These are phyloP conservation scores for Epinephelus coioides DNA, from an alignment of 2,797 vertebrate genomes.

Conservation along the genomic window DNA sequence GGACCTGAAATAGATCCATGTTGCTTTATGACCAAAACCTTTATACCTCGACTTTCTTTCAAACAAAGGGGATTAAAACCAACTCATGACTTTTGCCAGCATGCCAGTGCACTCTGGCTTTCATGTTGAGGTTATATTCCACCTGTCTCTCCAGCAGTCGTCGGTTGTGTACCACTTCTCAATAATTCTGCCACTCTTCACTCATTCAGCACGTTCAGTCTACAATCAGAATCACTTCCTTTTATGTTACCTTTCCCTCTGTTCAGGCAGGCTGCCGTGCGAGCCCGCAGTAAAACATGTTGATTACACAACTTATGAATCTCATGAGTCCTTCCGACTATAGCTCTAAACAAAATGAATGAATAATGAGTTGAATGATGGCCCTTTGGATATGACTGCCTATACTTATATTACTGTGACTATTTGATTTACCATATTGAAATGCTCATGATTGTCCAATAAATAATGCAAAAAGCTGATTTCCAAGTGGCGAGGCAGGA, in stretches of 20 bases:
- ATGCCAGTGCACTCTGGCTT: not conserved
- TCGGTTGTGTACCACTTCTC: not conserved
- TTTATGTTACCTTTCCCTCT: conserved; percentile 49
- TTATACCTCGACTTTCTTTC: conserved; percentile 26
- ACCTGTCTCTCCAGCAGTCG: not conserved
- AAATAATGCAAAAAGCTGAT: conserved; percentile 83
- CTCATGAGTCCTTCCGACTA: conserved; percentile 56
- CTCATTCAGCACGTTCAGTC: not conserved
- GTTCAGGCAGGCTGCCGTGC: conserved; percentile 20
- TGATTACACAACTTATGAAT: conserved; percentile 80
- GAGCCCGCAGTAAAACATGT: conserved; percentile 70
- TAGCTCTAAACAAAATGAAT: conserved; percentile 79
- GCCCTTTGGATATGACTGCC: conserved; percentile 71
- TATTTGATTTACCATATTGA: conserved; percentile 79
- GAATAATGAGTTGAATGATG: conserved; percentile 72
- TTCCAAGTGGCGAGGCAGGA: conserved; percentile 68
- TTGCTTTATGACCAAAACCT: conserved; percentile 19
- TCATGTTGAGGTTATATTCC: conserved; percentile 10
- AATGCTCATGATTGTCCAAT: conserved; percentile 80
- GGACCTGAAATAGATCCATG: conserved; percentile 28
- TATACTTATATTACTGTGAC: conserved; percentile 76
- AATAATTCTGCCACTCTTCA: conserved; percentile 17
- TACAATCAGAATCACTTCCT: conserved; percentile 9
- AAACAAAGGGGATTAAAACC: conserved; percentile 29
- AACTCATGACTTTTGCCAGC: conserved; percentile 3